These are phyloP conservation scores for Synanthedon vespiformis DNA, from an alignment of 2,888 invertebrate species.

Conservation along the genomic window DNA sequence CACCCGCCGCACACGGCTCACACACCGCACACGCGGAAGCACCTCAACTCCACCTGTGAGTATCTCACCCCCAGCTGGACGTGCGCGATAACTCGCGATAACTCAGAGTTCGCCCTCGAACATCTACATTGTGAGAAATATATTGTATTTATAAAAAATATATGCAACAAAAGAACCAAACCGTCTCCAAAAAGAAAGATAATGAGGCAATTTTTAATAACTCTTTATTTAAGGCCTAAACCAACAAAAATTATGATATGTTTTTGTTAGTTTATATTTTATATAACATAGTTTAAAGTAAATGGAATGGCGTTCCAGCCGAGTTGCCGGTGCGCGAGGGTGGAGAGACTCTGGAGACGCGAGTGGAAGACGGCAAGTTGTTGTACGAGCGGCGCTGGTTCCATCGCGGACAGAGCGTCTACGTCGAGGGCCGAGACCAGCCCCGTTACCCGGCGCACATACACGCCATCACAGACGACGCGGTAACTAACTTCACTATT, in stretches of 20 bases:
- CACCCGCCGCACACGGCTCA: constrained; percentile 36
- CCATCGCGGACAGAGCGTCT: constrained; percentile 93
- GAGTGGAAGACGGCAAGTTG: constrained; percentile 95
- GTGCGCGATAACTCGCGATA: no score
- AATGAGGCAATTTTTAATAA: no score
- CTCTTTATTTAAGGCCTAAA: no score
- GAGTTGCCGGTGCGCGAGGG: constrained; percentile 47
- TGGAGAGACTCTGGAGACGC: constrained; percentile 77
- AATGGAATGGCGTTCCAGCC: constrained; percentile 26
- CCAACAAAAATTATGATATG: no score
- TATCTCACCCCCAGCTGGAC: constrained; percentile 3
- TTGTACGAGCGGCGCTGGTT: constrained; percentile 95
- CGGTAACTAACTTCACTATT: constrained; percentile 63
- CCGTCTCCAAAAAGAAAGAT: no score
- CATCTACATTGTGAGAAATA: no score
- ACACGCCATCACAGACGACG: constrained; percentile 90
- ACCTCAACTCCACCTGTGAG: constrained; percentile 48
- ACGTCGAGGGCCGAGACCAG: constrained; percentile 89
- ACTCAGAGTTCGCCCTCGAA: no score
- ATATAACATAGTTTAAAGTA: no score
- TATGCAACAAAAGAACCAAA: no score
- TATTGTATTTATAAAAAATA: no score
- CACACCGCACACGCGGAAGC: constrained; percentile 37
- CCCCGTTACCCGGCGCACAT: constrained; percentile 90
- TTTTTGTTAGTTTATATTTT: no score